phyloP scores from a whole-genome alignment of 2,888 invertebrate genomes.

The Polydrusus tereticollis region DNA sequence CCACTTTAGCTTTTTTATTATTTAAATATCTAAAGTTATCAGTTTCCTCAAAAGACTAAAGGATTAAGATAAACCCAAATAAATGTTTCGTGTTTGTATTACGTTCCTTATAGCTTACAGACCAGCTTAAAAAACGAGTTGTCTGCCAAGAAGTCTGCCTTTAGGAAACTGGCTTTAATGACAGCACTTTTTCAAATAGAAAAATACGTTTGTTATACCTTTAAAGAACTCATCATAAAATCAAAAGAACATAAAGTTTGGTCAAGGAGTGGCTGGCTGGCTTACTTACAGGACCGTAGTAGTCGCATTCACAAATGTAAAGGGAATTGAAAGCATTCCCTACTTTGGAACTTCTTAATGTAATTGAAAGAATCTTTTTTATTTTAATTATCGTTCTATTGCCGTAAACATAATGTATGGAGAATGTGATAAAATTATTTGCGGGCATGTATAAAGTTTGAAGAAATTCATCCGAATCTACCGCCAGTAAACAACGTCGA shows the following conservation, averaged over 20 bases:
- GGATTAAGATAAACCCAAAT: constrained; percentile 5
- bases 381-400: no score
- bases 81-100: background rate
- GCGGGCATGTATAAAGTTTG: no score
- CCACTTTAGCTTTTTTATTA: background rate
- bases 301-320: no score
- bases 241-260: constrained; percentile 4
- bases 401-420: no score
- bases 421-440: no score
- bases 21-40: background rate
- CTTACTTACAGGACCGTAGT: background rate
- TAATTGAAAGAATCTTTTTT: no score
- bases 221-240: constrained; percentile 7
- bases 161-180: background rate
- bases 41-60: background rate
- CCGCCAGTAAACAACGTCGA: no score
- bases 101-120: background rate
- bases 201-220: constrained; percentile 6
- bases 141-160: constrained; percentile 10
- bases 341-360: no score
- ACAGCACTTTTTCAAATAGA: constrained; percentile 6
- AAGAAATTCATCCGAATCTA: no score
- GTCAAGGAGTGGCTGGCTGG: background rate
- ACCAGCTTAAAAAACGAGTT: constrained; percentile 10
- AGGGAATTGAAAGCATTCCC: no score